A percentile compares a stretch with the other conserved stretches of the same genome.
Conservation (phyloP, 2,797 vertebrate species). For the Podarcis siculus region DNA sequence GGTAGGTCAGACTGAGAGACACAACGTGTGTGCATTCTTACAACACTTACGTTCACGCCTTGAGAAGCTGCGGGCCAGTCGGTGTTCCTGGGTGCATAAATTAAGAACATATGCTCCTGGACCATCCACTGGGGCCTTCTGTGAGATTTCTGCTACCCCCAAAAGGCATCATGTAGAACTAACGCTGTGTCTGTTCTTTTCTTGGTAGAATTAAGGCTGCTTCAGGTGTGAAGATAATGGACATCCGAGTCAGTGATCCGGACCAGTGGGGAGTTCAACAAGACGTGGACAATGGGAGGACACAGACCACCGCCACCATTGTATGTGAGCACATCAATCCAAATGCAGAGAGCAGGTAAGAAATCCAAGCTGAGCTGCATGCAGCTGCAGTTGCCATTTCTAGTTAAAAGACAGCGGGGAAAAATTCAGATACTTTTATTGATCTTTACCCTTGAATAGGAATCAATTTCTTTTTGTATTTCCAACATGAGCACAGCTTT, state of each 20-base stretch:
- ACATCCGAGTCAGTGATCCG: conserved; percentile 86
- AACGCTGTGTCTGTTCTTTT: background rate
- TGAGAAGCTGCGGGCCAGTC: background rate
- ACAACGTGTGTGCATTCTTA: background rate
- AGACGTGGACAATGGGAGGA: conserved; percentile 84
- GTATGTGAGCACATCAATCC: conserved; percentile 86
- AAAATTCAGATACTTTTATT: rapidly evolving
- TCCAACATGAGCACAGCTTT: background rate
- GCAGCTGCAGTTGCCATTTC: rapidly evolving
- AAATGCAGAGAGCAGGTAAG: conserved; percentile 83
- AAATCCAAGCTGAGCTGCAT: rapidly evolving
- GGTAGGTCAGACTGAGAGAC: too few species aligned
- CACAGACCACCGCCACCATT: conserved; percentile 81
- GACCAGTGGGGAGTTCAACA: conserved; percentile 95
- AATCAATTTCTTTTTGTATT: background rate
- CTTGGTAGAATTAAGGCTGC: conserved; percentile 88
- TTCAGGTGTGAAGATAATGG: conserved; percentile 86
- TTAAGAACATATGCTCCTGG: background rate
- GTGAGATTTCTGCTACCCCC: background rate
- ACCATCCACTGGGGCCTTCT: background rate
- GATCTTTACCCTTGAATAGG: background rate
- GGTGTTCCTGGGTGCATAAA: background rate
- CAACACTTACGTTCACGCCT: background rate
- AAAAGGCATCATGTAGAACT: background rate
- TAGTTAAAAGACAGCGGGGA: background rate